Evolutionary conservation across 2,113 vertebrate genomes (phyloP).

Genomic region (Perca fluviatilis): DNA sequence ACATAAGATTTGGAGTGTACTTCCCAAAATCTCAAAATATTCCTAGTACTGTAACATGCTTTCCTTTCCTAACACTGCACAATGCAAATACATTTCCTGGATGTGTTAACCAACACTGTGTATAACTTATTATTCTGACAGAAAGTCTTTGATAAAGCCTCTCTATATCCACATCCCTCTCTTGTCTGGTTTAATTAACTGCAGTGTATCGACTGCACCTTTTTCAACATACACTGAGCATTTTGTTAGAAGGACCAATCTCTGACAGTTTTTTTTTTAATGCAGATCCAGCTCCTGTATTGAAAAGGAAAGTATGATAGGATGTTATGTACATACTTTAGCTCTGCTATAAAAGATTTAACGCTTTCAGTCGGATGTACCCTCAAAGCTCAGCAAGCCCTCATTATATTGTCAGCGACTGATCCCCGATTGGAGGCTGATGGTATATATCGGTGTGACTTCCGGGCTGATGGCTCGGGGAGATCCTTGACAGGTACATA

Average conservation of each 20-base stretch:
- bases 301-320: slow-evolving; percentile 3
- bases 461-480: slow-evolving; percentile 41
- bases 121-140: slow-evolving; percentile 9
- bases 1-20: not conserved
- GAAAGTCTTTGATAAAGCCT: slow-evolving; percentile 34
- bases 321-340: slow-evolving; percentile 9
- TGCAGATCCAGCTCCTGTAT: not conserved
- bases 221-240: not conserved
- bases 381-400: slow-evolving; percentile 36
- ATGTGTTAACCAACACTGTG: not conserved
- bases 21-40: slow-evolving; percentile 3
- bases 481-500: slow-evolving; percentile 72
- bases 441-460: slow-evolving; percentile 51
- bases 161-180: not conserved
- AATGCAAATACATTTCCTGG: not conserved
- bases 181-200: slow-evolving; percentile 47
- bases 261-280: slow-evolving; percentile 21
- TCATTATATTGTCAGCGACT: slow-evolving; percentile 57
- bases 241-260: slow-evolving; percentile 18
- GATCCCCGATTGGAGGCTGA: slow-evolving; percentile 37
- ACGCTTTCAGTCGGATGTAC: slow-evolving; percentile 24
- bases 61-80: not conserved
- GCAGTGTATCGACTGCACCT: slow-evolving; percentile 3
- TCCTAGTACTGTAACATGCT: not conserved
- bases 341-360: slow-evolving; percentile 27